Evolutionary conservation across 2,888 invertebrate genomes (phyloP), one percentile per base, ranked within the genome.

Genomic region (Drosophila incognita): DNA sequence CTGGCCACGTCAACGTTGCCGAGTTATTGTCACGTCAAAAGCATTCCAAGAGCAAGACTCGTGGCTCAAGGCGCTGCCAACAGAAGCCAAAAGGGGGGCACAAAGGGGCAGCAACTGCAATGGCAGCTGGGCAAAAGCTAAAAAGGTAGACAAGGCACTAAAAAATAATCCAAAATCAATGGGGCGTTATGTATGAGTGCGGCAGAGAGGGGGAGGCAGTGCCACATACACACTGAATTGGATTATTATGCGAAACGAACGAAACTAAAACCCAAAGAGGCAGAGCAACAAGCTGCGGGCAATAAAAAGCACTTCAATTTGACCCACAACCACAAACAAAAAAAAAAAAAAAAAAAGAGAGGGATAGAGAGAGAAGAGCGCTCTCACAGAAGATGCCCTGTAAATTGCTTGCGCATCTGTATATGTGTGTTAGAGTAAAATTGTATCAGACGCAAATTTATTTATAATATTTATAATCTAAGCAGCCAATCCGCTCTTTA

Each of bases 161-260:
- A 87, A 89, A 89, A 84, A 88, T 90, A 88, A 88, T 88, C 88
- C 90, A 87, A 87, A 90, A 77, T 79, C 90, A 88, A 88, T 88
- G 86, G 88, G 88, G 88, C 90, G 88, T 84, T 81, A 84, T 89
- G 82, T 72, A 85, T 82, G 76, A 48, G 79, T 53, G 40, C 21
- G 27, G 56, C 27, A 38, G 7, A 29, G 40, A 38, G 40, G 27
- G 15, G 64, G 24, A 21, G 53, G 62, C 4, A 40, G 40, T 18
- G 40, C 13, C 63, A 33, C 69, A 68, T 8, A 38, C 18, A n/a
- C 40, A 10, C 57, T 69, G 71, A 87, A 87, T 89, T 79, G 89
- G 79, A 86, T 89, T 89, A 88, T 88, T 88, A 88, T 88, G 87
- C 46, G 46, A 46, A 24, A 46, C 46, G 46, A 46, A 24, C 88